Base-by-base conservation (phyloP, 1,140 invertebrate species). In the Popillia japonica region DNA sequence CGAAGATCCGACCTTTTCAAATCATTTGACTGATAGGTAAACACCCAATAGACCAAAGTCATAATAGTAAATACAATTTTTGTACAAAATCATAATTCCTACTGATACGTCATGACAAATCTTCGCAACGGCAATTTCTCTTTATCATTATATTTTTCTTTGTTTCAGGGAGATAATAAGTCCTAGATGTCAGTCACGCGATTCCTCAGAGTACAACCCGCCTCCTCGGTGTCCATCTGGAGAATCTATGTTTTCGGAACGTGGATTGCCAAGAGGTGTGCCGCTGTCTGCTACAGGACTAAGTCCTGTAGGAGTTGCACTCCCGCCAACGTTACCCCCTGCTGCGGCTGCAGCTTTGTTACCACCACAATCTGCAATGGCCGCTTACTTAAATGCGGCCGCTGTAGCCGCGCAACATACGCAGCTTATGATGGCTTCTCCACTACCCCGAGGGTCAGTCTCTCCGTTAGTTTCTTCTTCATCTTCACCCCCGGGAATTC, bases 381-480 rank as follows among this genome's bases (percentile, higher is more conserved):
- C 94, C 88, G 93, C 93, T 9, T 93, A 93, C 0, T 94, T 94
- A 84, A 89, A 94, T 44, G 92, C 91, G 3, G 74, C 74, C 17
- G 74, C 74, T 3, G 74, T 55, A n/a, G 90, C 90, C 10, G 91
- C 92, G 76, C 93, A 94, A 80, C 89, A 89, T 41, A 89, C 90
- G 75, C 94, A 95, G 86, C 88, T 94, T n/a, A 90, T 95, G 74
- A 90, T 95, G 81, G 92, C 93, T 48, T 94, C 93, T 79, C 93
- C 93, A 0, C 86, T 93, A 77, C 92, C 93, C 23, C 88, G 86
- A 79, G 89, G 84, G 14, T 89, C 91, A 4, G 89, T 91, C 1
- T 91, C 90, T 6, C 90, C 91, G 6, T 83, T 91, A 81, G 89
- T 91, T 3, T 87, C 91, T 14, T 91, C 91, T 3, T 89, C 91